Evolutionary conservation across 1,140 invertebrate genomes (phyloP).

Genomic region (Tetramorium alpestre): DNA sequence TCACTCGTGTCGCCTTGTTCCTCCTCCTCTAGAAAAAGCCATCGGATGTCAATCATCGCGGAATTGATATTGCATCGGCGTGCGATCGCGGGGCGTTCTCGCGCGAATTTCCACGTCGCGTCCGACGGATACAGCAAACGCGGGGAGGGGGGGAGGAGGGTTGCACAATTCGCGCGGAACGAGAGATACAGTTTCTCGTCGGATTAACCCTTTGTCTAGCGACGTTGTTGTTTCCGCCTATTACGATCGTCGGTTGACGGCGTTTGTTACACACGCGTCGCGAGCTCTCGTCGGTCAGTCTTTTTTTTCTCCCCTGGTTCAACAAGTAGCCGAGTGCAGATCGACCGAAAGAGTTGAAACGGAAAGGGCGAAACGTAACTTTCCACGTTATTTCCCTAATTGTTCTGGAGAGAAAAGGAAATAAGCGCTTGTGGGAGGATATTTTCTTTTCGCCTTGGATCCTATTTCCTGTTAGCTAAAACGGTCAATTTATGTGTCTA

Average conservation of each 20-base stretch:
- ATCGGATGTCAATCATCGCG: conserved; percentile 49
- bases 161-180: neutral
- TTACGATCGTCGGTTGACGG: neutral
- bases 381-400: neutral
- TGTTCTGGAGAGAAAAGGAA: neutral
- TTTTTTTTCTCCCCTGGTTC: neutral
- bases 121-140: neutral
- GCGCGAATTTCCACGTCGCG: neutral
- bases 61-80: conserved; percentile 38
- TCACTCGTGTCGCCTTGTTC: neutral
- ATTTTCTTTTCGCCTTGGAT: neutral
- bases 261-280: neutral
- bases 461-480: neutral
- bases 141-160: too few relatives aligned
- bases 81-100: conserved; percentile 16
- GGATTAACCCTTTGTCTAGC: conserved; percentile 6
- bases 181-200: neutral
- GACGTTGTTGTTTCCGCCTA: conserved; percentile 1
- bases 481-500: neutral
- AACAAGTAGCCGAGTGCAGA: conserved; percentile 7
- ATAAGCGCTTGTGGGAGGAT: neutral
- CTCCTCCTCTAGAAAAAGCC: conserved; percentile 17
- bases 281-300: neutral
- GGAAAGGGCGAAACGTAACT: neutral
- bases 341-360: neutral